Evolutionary conservation across 2,113 vertebrate genomes (phyloP).

Genomic region (Labeo rohita): DNA sequence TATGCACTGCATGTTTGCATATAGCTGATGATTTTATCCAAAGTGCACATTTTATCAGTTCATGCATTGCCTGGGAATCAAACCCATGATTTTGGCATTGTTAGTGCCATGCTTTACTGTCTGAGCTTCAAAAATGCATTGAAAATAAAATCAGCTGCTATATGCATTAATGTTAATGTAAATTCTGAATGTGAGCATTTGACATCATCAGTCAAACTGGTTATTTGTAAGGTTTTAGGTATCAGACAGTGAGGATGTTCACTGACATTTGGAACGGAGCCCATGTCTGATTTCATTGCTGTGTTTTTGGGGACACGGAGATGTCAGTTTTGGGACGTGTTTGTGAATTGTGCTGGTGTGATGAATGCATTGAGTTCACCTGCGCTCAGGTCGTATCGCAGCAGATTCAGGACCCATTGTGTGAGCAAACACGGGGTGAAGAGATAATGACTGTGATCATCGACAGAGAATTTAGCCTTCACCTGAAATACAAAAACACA

Average conservation of each 20-base stretch:
- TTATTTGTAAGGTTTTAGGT: too few species aligned
- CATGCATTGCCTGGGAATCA: too few species aligned
- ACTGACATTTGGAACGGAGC: not conserved
- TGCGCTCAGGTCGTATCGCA: slow-evolving; percentile 90
- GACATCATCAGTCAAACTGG: not conserved
- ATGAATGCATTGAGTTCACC: slow-evolving; percentile 74
- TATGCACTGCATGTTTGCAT: too few species aligned
- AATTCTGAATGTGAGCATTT: too few species aligned
- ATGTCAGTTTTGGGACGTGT: not conserved
- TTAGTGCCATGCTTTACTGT: too few species aligned
- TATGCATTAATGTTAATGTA: too few species aligned
- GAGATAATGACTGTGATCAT: slow-evolving; percentile 94
- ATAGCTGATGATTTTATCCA: too few species aligned
- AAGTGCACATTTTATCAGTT: too few species aligned
- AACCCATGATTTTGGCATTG: too few species aligned
- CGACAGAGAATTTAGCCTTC: slow-evolving; percentile 89
- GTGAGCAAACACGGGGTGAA: slow-evolving; percentile 96
- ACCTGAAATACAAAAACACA: slow-evolving; percentile 74
- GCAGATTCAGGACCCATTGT: slow-evolving; percentile 93
- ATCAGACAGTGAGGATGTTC: too few species aligned
- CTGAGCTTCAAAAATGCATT: too few species aligned
- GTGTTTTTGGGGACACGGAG: not conserved
- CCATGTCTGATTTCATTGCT: not conserved
- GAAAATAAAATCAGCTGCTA: not conserved
- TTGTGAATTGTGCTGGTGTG: not conserved